Evolutionary conservation across 2,888 invertebrate species (phyloP).

Genomic region (Thereva nobilitata): DNA sequence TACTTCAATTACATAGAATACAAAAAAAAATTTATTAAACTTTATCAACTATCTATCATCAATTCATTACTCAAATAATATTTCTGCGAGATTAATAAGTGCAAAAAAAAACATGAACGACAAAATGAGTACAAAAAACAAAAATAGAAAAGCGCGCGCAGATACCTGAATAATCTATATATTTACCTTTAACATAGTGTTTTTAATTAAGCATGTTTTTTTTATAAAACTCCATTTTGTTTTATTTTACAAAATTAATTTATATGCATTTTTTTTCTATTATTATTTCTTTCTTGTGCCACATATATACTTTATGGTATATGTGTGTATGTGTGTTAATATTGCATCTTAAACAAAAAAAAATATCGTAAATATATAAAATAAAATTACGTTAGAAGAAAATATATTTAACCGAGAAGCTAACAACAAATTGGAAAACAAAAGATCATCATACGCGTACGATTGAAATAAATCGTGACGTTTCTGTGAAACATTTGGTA

Average conservation of each 20-base stretch:
- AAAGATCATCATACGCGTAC: constrained; percentile 35
- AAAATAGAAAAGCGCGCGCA: too few relatives aligned
- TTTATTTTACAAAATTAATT: constrained; percentile 5
- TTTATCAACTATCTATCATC: too few relatives aligned
- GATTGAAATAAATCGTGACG: constrained; percentile 36
- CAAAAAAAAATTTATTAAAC: too few relatives aligned
- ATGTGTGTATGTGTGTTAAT: too few relatives aligned
- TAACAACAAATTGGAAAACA: constrained; percentile 34
- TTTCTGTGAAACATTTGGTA: constrained; percentile 46
- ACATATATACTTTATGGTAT: background rate
- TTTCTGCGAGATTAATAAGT: too few relatives aligned
- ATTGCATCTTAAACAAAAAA: too few relatives aligned
- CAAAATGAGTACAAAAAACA: too few relatives aligned
- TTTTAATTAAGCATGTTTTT: background rate
- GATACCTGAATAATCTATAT: too few relatives aligned
- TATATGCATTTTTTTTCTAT: background rate
- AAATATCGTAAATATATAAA: background rate
- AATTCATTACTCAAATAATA: too few relatives aligned
- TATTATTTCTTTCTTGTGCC: constrained; percentile 1
- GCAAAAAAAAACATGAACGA: too few relatives aligned
- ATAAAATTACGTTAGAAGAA: constrained; percentile 39
- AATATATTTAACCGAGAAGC: constrained; percentile 41
- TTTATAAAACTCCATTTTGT: too few relatives aligned
- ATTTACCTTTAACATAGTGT: background rate
- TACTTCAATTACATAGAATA: too few relatives aligned